Evolutionary conservation across 2,888 invertebrate species (phyloP), one percentile per base, ranked within the genome.

Genomic region (Cyclophora albipunctata): DNA sequence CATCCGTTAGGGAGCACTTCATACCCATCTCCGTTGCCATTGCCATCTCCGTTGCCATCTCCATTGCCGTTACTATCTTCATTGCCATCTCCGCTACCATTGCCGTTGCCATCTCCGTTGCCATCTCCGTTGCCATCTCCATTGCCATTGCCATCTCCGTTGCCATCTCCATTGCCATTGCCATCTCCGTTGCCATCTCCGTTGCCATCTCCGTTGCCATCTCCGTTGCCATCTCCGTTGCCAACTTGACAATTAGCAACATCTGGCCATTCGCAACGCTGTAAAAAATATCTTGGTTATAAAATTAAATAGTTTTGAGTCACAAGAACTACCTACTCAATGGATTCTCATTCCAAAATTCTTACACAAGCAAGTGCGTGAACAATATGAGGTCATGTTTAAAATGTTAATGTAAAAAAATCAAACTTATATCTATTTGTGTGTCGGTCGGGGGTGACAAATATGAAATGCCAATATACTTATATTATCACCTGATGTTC

Each of bases 261-360:
- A 3, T 43, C 35, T 0, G 71, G 68, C 66, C 67, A 69, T 45
- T 74, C 72, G 34, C 74, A 73, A 0, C 59, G 59, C 69, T 63
- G 48, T 20, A 20, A 20, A 20, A 20, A 20, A 20, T 20, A 20
- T 20, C 20, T 20, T 20, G 20, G 20, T 20, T 20, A 20, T 20
- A 20, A 20, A 20, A 20, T 2, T 20, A 20, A 20, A n/a, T n/a
- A 20, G 20, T 20, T 2, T 20, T 20, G 20, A 20, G 20, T 20
- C 20, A 1, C 20, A 20, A 20, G 2, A 20, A 20, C 20, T 20
- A 20, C 20, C 20, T 20, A 20, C 20, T 20, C 20, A 20, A 20
- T 20, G 1, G 20, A 20, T 20, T 20, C n/a, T n/a, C n/a, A n/a
- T n/a, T n/a, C n/a, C n/a, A n/a, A 7, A 6, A 5, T 51, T 51